Conservation (phyloP, 2,797 vertebrate species). For the Apodemus agrarius region DNA sequence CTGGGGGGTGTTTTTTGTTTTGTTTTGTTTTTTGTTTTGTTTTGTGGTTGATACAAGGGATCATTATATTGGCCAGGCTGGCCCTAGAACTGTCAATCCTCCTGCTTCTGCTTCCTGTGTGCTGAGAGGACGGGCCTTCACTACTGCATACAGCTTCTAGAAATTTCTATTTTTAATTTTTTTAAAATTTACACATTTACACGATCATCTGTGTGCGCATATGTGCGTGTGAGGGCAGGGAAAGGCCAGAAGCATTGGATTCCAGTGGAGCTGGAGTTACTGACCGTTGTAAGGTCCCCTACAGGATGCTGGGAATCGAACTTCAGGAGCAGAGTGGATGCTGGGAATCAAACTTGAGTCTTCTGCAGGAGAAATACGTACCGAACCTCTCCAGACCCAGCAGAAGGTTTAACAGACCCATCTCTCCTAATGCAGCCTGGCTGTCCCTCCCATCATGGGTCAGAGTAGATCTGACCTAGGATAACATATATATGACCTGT, state of each 20-base stretch:
- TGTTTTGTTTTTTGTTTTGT: not conserved
- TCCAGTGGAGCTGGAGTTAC: not conserved
- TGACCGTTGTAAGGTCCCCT: not conserved
- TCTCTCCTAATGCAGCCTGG: not conserved
- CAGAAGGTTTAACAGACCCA: not conserved
- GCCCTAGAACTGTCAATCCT: not conserved
- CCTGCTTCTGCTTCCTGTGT: not conserved
- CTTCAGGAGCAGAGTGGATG: not conserved
- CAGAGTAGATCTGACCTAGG: not conserved
- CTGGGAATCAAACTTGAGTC: not conserved
- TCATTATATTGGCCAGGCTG: not conserved
- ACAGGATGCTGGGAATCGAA: not conserved
- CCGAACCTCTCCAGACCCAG: not conserved
- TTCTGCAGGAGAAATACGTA: not conserved
- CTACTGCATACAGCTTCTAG: not conserved
- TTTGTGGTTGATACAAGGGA: no score
- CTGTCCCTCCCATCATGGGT: not conserved
- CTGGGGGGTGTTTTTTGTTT: not conserved
- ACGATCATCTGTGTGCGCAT: not conserved
- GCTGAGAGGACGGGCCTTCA: no score
- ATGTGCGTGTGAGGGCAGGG: not conserved
- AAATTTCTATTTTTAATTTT: not conserved
- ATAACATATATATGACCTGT: not conserved
- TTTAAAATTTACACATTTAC: not conserved
- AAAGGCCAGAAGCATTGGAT: not conserved